Percentiles rank a stretch among this genome's conserved stretches.
These are phyloP conservation scores for Cotesia chilonis DNA, from an alignment of 1,140 invertebrate genomes.

Conservation along the genomic window DNA sequence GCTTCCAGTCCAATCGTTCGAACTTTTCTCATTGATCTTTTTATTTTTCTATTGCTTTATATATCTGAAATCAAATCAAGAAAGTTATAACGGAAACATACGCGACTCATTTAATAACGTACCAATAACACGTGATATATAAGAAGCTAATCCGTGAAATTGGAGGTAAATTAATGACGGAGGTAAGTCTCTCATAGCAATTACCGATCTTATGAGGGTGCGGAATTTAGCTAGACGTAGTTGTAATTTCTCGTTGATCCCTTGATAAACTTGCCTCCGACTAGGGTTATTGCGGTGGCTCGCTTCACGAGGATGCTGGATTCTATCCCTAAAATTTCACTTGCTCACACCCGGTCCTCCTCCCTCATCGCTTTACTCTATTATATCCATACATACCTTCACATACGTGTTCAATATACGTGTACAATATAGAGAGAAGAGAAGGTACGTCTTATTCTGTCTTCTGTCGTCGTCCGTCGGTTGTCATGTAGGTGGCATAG, in stretches of 20 bases:
- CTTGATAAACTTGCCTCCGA: conserved; percentile 19
- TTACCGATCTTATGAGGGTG: conserved; percentile 16
- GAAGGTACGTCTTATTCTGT: not conserved
- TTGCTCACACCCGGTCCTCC: not conserved
- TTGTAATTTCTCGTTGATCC: conserved; percentile 33
- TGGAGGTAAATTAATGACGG: conserved; percentile 28
- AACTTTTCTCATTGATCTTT: conserved; percentile 8
- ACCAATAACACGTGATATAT: conserved; percentile 10
- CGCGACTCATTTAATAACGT: not conserved
- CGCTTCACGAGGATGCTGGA: not conserved
- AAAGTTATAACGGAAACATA: conserved; percentile 11
- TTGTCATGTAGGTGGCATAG: conserved; percentile 11
- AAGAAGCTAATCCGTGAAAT: conserved; percentile 21
- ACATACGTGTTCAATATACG: too few relatives aligned
- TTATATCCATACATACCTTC: too few relatives aligned
- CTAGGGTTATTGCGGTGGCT: conserved; percentile 28
- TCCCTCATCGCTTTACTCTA: not conserved
- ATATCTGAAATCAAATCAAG: not conserved
- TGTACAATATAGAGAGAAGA: too few relatives aligned
- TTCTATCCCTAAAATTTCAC: not conserved
- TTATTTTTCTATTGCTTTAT: conserved; percentile 10
- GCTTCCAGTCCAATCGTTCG: conserved; percentile 9
- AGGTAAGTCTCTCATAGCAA: conserved; percentile 16
- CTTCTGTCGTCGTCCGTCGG: conserved; percentile 13
- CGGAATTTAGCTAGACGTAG: conserved; percentile 22